A percentile compares a stretch with the other conserved stretches of the same genome.
Evolutionary conservation across 37 sponge, comb jelly and placozoan genomes (phyloP).

Genomic region (Corticium candelabrum): DNA sequence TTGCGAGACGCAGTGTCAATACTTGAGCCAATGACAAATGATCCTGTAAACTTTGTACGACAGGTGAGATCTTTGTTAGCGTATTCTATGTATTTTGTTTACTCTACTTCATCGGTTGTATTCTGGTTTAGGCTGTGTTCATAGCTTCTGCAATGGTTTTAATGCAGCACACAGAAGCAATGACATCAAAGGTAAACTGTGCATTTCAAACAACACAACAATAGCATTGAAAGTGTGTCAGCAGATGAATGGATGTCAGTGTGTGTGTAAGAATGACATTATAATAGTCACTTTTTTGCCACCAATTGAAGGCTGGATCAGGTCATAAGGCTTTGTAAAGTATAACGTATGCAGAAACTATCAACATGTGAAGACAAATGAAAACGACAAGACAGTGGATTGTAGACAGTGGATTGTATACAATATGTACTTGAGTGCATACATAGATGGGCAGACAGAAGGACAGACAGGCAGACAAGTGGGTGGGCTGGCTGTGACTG

Average conservation of each 20-base stretch:
- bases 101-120: background rate
- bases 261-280: conserved; percentile 2
- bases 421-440: no score
- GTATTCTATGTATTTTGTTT: background rate
- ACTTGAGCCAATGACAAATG: conserved; percentile 78
- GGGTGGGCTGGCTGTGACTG: no score
- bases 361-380: no score
- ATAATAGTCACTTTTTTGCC: background rate
- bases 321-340: background rate
- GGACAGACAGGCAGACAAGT: no score
- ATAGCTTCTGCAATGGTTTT: conserved; percentile 90
- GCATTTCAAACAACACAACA: no score
- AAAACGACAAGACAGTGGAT: no score
- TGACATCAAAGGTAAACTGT: conserved; percentile 40
- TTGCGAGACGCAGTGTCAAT: conserved; percentile 54
- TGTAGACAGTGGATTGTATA: no score
- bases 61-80: conserved; percentile 27
- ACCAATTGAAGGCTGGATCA: no score
- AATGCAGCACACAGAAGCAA: conserved; percentile 78
- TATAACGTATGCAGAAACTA: no score
- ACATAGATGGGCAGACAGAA: no score
- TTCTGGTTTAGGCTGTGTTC: conserved; percentile 35
- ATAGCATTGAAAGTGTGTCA: no score
- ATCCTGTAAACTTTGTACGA: conserved; percentile 75
- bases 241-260: no score